Conservation (phyloP, 2,797 vertebrate genomes). For the Knipowitschia caucasica region DNA sequence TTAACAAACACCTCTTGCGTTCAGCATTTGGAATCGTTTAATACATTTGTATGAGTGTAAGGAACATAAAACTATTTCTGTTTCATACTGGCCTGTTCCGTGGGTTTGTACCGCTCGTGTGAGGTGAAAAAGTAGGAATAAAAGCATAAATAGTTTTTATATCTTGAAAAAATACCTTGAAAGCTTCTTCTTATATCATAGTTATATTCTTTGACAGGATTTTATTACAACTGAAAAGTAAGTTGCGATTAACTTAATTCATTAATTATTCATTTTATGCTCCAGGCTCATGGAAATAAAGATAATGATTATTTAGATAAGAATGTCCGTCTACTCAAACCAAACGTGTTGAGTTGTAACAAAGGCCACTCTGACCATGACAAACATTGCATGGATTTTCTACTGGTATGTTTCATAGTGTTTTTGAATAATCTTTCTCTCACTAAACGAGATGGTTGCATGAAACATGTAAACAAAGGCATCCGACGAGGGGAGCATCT, state of each 20-base stretch:
- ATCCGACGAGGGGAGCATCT: conserved; percentile 63
- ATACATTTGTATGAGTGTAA: conserved; percentile 45
- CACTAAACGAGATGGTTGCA: conserved; percentile 33
- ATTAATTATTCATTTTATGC: background rate
- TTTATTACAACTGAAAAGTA: background rate
- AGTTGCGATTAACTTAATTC: background rate
- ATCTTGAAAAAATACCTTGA: background rate
- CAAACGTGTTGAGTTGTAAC: conserved; percentile 35
- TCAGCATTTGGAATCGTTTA: conserved; percentile 43
- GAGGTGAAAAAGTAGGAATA: conserved; percentile 13
- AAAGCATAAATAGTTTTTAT: conserved; percentile 32
- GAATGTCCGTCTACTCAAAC: conserved; percentile 18
- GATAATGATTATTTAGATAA: no score
- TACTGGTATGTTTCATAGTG: conserved; percentile 19
- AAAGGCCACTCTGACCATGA: conserved; percentile 14
- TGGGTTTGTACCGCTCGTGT: background rate
- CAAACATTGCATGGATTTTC: conserved; percentile 11
- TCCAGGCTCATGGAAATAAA: no score
- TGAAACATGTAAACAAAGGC: conserved; percentile 56
- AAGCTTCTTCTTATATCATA: background rate
- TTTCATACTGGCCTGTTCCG: conserved; percentile 37
- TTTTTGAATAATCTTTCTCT: conserved; percentile 26
- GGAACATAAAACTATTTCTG: conserved; percentile 49
- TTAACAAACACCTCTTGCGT: conserved; percentile 34
- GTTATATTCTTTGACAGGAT: background rate